Conservation (phyloP, 2,113 vertebrate genomes). For the Gnathonemus longibarbis region DNA sequence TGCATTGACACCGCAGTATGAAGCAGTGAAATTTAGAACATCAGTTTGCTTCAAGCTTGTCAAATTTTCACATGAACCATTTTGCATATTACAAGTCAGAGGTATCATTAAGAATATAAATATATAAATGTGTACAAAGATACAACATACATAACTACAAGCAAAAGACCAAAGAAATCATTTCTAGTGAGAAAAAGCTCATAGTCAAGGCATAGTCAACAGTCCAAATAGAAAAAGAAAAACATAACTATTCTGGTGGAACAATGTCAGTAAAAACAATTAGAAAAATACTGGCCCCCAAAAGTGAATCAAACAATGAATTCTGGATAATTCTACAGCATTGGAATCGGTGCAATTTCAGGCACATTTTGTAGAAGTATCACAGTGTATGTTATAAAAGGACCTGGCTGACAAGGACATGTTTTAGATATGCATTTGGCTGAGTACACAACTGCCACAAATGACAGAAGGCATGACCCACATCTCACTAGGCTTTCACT, state of each 20-base stretch:
- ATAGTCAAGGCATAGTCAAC: background rate
- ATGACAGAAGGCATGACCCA: background rate
- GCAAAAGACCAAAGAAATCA: background rate
- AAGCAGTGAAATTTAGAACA: background rate
- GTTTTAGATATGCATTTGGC: background rate
- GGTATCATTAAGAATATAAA: background rate
- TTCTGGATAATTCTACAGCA: background rate
- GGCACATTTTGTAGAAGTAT: background rate
- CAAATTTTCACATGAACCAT: background rate
- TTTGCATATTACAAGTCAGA: background rate
- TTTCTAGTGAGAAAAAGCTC: background rate
- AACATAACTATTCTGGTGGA: background rate
- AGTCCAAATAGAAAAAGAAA: background rate
- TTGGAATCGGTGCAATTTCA: background rate
- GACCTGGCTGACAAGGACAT: background rate
- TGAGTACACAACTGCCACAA: background rate
- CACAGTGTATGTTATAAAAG: background rate
- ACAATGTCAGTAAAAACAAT: background rate
- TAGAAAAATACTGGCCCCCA: background rate
- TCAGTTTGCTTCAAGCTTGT: background rate
- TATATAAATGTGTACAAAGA: background rate
- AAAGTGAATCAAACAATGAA: background rate
- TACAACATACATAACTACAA: background rate
- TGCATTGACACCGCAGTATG: background rate
- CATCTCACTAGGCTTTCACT: background rate